phyloP scores from a whole-genome alignment of 2,113 vertebrate genomes.

The Oncorhynchus keta region DNA sequence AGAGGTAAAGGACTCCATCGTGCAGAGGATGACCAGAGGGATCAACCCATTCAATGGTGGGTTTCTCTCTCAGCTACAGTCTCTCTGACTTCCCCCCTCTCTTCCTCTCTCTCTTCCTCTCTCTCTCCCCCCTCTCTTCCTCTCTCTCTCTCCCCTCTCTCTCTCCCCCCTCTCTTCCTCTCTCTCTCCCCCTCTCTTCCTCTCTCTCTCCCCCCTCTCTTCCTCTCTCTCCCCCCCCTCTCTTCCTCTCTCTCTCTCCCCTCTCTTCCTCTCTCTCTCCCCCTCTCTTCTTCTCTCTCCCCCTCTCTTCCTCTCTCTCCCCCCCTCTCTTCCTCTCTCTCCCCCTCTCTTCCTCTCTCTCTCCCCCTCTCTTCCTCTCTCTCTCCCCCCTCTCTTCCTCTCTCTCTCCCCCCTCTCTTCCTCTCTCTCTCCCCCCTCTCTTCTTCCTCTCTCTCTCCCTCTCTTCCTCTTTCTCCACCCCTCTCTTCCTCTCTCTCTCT shows the following conservation, averaged over 20 bases:
- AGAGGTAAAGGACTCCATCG: constrained; percentile 91
- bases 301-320: constrained; percentile 5
- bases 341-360: neutral
- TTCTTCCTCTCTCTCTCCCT: too few relatives aligned
- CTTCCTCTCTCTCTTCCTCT: too few relatives aligned
- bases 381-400: neutral
- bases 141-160: neutral
- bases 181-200: neutral
- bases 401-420: too few relatives aligned
- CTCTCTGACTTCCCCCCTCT: too few relatives aligned
- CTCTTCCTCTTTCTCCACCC: neutral
- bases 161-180: too few relatives aligned
- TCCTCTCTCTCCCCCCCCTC: neutral
- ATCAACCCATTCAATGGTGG: constrained; percentile 96
- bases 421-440: too few relatives aligned
- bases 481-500: constrained; percentile 2
- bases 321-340: too few relatives aligned
- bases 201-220: constrained; percentile 1
- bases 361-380: constrained; percentile 10
- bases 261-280: too few relatives aligned
- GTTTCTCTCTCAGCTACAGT: constrained; percentile 20
- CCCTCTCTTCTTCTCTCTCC: neutral
- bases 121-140: constrained; percentile 3
- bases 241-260: too few relatives aligned
- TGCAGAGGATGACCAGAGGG: constrained; percentile 82